These are phyloP conservation scores for Dermochelys coriacea DNA, from an alignment of 2,797 vertebrate species.

Conservation along the genomic window DNA sequence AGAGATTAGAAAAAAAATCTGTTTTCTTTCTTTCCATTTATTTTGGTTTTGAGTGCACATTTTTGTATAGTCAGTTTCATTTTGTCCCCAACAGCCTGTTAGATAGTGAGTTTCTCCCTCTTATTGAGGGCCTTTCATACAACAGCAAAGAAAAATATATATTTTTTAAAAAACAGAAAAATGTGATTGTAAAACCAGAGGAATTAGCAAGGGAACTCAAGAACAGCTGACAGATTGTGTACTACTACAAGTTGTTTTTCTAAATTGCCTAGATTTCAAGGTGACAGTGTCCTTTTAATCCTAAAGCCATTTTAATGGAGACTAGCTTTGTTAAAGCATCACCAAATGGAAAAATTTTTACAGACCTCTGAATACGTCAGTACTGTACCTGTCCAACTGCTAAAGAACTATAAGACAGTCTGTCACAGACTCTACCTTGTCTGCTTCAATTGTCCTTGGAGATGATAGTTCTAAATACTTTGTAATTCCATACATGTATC, in stretches of 20 bases:
- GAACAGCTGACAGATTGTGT: neutral
- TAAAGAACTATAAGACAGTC: slow-evolving; percentile 10
- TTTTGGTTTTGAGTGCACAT: neutral
- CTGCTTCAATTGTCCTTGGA: slow-evolving; percentile 27
- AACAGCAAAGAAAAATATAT: neutral
- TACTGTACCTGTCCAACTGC: neutral
- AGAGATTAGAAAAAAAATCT: neutral
- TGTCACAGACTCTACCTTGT: neutral
- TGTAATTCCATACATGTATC: neutral
- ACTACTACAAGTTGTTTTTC: too few relatives aligned
- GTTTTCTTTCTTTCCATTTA: neutral
- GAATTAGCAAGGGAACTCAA: neutral
- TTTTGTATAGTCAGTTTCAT: neutral
- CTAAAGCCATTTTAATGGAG: neutral
- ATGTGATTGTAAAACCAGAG: neutral
- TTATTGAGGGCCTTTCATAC: neutral
- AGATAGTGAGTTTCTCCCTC: neutral
- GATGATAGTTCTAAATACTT: neutral
- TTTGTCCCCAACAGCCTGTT: neutral
- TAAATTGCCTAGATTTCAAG: neutral
- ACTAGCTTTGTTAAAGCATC: neutral
- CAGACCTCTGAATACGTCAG: neutral
- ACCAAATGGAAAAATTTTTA: neutral
- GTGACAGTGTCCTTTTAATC: neutral
- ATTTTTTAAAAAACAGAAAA: neutral